Evolutionary conservation across 2,797 vertebrate species (phyloP).

Genomic region (Lagocephalus sceleratus): DNA sequence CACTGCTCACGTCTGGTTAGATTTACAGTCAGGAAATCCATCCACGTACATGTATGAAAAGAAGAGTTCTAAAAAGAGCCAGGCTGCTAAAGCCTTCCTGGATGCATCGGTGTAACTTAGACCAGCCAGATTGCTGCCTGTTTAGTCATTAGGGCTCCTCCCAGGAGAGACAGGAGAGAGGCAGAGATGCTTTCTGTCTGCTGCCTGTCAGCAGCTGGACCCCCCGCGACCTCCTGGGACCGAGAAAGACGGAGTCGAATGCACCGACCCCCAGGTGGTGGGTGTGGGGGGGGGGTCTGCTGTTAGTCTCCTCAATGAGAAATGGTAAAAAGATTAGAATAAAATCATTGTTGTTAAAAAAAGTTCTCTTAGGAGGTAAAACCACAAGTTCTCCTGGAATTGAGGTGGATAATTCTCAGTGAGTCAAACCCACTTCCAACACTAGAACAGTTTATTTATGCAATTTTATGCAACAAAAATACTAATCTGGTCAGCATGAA

Average conservation of each 20-base stretch:
- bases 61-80: too few relatives aligned
- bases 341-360: too few relatives aligned
- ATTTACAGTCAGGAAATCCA: conserved; percentile 13
- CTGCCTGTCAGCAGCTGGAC: conserved; percentile 61
- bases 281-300: not conserved
- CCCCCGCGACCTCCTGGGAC: conserved; percentile 22
- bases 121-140: conserved; percentile 34
- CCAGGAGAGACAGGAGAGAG: conserved; percentile 51
- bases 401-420: too few relatives aligned
- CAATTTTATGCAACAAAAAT: too few relatives aligned
- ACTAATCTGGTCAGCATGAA: too few relatives aligned
- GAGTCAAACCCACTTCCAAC: too few relatives aligned
- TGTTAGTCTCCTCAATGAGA: not conserved
- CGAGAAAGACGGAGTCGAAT: not conserved
- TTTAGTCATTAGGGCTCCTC: conserved; percentile 60
- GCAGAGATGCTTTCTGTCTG: conserved; percentile 31
- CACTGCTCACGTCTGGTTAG: conserved; percentile 3
- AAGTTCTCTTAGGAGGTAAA: too few relatives aligned
- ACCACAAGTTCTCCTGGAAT: too few relatives aligned
- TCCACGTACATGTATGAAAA: too few relatives aligned
- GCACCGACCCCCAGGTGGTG: conserved; percentile 14
- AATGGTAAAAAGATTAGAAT: not conserved
- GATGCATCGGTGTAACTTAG: not conserved
- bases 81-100: too few relatives aligned
- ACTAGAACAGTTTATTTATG: too few relatives aligned